Base-by-base conservation (phyloP, 2,888 invertebrate genomes). In the Hypomecis atomaria region DNA sequence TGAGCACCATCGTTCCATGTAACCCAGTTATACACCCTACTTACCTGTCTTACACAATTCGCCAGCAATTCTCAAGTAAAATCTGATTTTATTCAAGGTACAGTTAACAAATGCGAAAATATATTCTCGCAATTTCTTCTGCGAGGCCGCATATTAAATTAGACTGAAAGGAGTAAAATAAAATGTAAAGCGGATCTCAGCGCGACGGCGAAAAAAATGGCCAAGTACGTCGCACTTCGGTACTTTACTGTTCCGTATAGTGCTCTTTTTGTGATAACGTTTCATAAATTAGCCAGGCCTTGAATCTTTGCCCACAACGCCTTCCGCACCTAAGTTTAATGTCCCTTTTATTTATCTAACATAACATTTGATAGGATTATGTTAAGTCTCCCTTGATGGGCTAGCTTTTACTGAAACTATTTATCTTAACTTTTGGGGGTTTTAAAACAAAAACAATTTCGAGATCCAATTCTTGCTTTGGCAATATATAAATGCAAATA, bases 141-240 rank as follows among this genome's bases (percentile, higher is more conserved):
- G 79, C 82, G 79, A 83, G 82, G 83, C 84, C 80, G 85, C 86
- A 87, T 89, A 88, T 89, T 87, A 88, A 88, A 88, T 89, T 89
- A 88, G 79, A 86, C 79, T 84, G 82, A 87, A 88, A 88, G 84
- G 84, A 86, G 85, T 86, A 79, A 87, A 87, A 87, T 86, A 87
- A 88, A 88, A 87, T 85, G 85, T 83, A 84, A 87, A 87, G 82
- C 78, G 82, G 78, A 83, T 86, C 84, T 82, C 82, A 75, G 77
- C 77, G 78, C 82, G 78, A 79, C 74, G 81, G 72, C 74, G 73
- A 78, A 75, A 83, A 83, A 83, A 84, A 81, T 67, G 66, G 66
- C 66, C 72, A 73, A 76, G 78, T 73, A 71, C 70, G 66, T 71
- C 58, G 62, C 66, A 71, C 72, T 70, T 72, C 62, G 71, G 61